Conservation (phyloP, 2,888 invertebrate species). For the Epistrophe eligans region DNA sequence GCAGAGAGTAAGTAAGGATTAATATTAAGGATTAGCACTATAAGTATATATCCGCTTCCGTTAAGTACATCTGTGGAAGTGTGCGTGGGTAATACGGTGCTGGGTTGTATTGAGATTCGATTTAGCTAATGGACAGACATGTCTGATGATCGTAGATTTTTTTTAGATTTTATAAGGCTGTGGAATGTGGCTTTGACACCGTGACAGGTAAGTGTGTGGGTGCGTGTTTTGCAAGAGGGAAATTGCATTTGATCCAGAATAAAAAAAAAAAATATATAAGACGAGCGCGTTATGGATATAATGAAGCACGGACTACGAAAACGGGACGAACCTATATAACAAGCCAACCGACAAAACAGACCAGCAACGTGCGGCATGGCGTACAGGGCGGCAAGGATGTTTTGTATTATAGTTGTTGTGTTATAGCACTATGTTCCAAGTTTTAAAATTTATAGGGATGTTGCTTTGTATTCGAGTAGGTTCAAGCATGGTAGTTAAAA, state of each 20-base stretch:
- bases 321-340: slow-evolving; percentile 42
- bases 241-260: slow-evolving; percentile 37
- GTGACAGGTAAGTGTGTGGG: not conserved
- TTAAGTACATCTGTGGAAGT: slow-evolving; percentile 36
- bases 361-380: slow-evolving; percentile 24
- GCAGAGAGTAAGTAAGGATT: slow-evolving; percentile 56
- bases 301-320: slow-evolving; percentile 63
- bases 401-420: slow-evolving; percentile 38
- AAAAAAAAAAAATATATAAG: slow-evolving; percentile 37
- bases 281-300: slow-evolving; percentile 61
- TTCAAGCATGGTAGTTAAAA: slow-evolving; percentile 77
- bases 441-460: slow-evolving; percentile 76
- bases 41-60: slow-evolving; percentile 21
- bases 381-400: slow-evolving; percentile 29
- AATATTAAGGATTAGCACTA: slow-evolving; percentile 65
- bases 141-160: slow-evolving; percentile 57
- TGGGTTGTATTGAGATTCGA: slow-evolving; percentile 57
- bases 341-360: slow-evolving; percentile 52
- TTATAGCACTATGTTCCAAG: slow-evolving; percentile 65
- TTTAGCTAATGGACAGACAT: slow-evolving; percentile 72
- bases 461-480: slow-evolving; percentile 77
- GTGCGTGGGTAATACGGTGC: slow-evolving; percentile 4
- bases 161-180: slow-evolving; percentile 19
- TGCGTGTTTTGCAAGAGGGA: not conserved
- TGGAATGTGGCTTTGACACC: slow-evolving; percentile 31